Conservation (phyloP, 2,797 vertebrate genomes). For the Sarcophilus harrisii region DNA sequence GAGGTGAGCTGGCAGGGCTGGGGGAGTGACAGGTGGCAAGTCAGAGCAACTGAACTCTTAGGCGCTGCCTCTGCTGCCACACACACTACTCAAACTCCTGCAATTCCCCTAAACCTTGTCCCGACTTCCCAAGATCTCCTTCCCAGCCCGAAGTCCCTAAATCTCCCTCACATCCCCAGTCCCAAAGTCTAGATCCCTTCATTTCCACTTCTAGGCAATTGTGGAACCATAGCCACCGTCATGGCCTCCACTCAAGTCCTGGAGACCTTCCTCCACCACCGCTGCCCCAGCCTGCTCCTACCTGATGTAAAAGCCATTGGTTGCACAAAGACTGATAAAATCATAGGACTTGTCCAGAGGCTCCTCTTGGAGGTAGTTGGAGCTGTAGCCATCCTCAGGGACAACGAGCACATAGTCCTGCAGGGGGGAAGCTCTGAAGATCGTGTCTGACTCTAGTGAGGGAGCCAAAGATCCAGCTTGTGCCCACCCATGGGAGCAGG, state of each 20-base stretch:
- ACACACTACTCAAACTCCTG: not conserved
- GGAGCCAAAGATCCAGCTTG: not conserved
- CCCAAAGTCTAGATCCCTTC: not conserved
- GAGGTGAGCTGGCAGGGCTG: slow-evolving; percentile 88
- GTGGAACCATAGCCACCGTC: rapidly evolving
- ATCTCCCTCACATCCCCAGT: rapidly evolving
- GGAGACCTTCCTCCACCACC: not conserved
- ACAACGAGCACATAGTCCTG: slow-evolving; percentile 95
- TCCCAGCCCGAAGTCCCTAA: not conserved
- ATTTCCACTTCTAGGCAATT: not conserved
- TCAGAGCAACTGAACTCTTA: not conserved
- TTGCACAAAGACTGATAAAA: slow-evolving; percentile 95
- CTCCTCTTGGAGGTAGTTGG: slow-evolving; percentile 92
- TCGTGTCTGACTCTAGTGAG: not conserved
- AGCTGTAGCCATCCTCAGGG: slow-evolving; percentile 91
- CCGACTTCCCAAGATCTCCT: rapidly evolving
- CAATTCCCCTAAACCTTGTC: not conserved
- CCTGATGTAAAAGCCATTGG: slow-evolving; percentile 94
- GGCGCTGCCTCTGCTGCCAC: not conserved
- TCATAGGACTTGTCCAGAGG: slow-evolving; percentile 96
- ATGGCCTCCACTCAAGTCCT: no score
- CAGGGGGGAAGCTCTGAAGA: not conserved
- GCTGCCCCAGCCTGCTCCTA: slow-evolving; percentile 77
- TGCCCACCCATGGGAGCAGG: not conserved
- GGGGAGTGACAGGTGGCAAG: not conserved